These are phyloP conservation scores for Macquaria australasica DNA, from an alignment of 2,113 vertebrate genomes.

Conservation along the genomic window DNA sequence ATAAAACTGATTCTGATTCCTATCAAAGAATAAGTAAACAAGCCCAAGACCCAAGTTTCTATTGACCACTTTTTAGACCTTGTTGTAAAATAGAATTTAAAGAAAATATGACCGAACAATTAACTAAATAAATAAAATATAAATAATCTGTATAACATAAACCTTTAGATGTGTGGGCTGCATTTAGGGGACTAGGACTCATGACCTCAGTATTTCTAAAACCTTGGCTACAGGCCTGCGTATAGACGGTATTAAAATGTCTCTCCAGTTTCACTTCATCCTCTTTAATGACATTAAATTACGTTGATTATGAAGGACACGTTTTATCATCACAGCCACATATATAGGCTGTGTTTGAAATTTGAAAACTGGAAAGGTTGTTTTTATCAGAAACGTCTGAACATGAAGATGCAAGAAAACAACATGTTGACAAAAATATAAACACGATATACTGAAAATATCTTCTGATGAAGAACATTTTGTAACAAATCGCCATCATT, in stretches of 20 bases:
- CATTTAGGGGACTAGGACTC: background rate
- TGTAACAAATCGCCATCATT: too few relatives aligned
- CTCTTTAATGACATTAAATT: background rate
- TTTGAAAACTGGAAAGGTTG: background rate
- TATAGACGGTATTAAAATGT: background rate
- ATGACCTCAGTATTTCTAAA: background rate
- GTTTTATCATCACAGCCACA: too few relatives aligned
- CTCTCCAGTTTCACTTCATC: too few relatives aligned
- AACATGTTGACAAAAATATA: background rate
- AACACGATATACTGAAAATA: background rate
- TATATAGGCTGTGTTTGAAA: background rate
- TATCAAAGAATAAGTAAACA: background rate
- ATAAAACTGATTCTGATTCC: too few relatives aligned
- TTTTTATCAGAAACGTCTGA: background rate
- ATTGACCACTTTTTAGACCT: too few relatives aligned
- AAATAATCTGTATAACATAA: background rate
- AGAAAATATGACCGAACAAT: too few relatives aligned
- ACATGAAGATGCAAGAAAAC: background rate
- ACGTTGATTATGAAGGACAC: background rate
- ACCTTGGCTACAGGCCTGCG: background rate
- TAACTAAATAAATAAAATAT: too few relatives aligned
- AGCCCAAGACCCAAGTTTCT: background rate
- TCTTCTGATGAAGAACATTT: background rate
- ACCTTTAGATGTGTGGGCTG: background rate
- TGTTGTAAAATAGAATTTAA: too few relatives aligned